phyloP scores from a whole-genome alignment of 2,797 vertebrate species.

The Schizothorax lantsangensis region DNA sequence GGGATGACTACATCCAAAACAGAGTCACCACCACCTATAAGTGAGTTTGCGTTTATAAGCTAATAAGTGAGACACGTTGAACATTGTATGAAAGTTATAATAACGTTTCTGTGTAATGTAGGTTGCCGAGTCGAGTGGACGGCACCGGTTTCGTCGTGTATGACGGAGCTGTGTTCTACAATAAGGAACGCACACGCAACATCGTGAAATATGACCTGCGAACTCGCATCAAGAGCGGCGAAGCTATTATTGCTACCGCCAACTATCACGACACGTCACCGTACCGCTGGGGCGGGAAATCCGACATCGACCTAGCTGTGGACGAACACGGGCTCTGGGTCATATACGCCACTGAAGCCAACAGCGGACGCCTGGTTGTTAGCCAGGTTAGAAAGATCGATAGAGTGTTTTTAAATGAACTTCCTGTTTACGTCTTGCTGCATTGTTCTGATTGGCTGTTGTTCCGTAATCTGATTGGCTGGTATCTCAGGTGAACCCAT shows the following conservation, averaged over 20 bases:
- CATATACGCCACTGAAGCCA: conserved; percentile 92
- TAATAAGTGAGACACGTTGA: too few species aligned
- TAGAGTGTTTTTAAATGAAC: neutral
- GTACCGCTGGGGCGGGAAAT: conserved; percentile 95
- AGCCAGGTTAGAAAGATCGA: conserved; percentile 83
- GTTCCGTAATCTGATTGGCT: conserved; percentile 3
- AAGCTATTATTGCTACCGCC: conserved; percentile 90
- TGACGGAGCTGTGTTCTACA: conserved; percentile 94
- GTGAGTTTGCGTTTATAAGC: conserved; percentile 66
- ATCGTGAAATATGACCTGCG: conserved; percentile 93
- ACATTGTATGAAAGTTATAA: neutral
- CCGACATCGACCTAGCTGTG: conserved; percentile 92
- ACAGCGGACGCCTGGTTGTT: conserved; percentile 90
- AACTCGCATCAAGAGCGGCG: conserved; percentile 94
- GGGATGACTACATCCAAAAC: conserved; percentile 89
- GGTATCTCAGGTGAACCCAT: conserved; percentile 86
- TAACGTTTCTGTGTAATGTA: conserved; percentile 50
- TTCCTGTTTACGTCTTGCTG: neutral
- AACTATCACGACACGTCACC: conserved; percentile 96
- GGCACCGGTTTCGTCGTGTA: conserved; percentile 95
- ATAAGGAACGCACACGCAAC: conserved; percentile 93
- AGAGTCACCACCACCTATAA: conserved; percentile 91
- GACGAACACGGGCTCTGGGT: conserved; percentile 96
- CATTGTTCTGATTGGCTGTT: neutral
- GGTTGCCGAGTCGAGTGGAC: conserved; percentile 91